phyloP scores from a whole-genome alignment of 1,140 invertebrate species.

The Drosophila ananassae region DNA sequence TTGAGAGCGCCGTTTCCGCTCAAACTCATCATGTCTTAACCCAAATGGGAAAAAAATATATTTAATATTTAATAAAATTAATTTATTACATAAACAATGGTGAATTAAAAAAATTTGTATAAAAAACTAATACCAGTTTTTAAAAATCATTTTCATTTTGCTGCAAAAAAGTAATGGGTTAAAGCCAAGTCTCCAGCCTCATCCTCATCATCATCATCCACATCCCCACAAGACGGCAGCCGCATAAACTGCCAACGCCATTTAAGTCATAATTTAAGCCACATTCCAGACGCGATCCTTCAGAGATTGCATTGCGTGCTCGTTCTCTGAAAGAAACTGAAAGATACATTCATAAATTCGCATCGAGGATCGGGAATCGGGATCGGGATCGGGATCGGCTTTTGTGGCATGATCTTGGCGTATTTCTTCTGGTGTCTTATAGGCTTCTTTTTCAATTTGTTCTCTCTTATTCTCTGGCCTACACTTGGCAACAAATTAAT shows the following conservation, averaged over 20 bases:
- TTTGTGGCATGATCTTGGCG: constrained; percentile 41
- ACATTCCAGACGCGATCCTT: constrained; percentile 80
- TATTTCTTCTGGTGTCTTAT: constrained; percentile 40
- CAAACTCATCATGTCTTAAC: constrained; percentile 3
- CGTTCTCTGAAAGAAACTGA: constrained; percentile 49
- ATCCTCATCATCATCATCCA: constrained; percentile 33
- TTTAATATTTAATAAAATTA: too few relatives aligned
- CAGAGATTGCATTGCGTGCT: constrained; percentile 74
- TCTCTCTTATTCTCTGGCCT: neutral
- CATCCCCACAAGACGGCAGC: constrained; percentile 62
- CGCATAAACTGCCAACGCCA: constrained; percentile 80
- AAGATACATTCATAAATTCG: constrained; percentile 78
- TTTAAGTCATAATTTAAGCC: constrained; percentile 83
- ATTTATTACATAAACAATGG: neutral
- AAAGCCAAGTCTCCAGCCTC: constrained; percentile 13
- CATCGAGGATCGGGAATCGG: constrained; percentile 36
- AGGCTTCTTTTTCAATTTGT: constrained; percentile 51
- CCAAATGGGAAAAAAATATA: neutral
- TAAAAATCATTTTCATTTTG: too few relatives aligned
- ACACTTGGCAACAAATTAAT: constrained; percentile 42
- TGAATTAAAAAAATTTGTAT: neutral
- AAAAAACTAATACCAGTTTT: too few relatives aligned
- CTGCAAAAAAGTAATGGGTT: neutral
- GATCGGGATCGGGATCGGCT: neutral
- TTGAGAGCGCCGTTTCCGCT: constrained; percentile 74